Base-by-base conservation (phyloP, 2,113 vertebrate genomes). In the Pyrgilauda ruficollis region DNA sequence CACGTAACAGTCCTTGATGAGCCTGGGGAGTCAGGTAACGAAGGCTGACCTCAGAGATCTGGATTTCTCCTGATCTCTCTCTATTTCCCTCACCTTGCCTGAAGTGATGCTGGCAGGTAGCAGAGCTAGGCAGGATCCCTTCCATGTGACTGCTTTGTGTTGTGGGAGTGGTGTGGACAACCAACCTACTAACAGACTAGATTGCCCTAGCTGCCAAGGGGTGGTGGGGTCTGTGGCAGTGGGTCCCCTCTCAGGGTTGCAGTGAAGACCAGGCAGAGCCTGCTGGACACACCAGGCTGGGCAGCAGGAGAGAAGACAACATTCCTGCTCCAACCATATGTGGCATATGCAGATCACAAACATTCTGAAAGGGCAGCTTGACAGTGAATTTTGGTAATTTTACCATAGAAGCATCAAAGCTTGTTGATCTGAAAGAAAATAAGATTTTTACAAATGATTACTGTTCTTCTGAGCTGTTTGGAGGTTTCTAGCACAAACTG, bases 1-100 rank as follows among this genome's bases (percentile, higher is more conserved):
- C 39, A 55, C 0, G 0, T 52, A 2, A 2, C 1, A 2, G 37
- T 12, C 52, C 31, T 30, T 26, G 39, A 20, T 63, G 47, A 35
- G 31, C 72, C 44, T 35, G 9, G 30, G 23, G n/a, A 74, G 15
- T 43, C 19, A 20, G 17, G 13, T 58, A n/a, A 62, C 69, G 37
- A 69, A 61, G 49, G 24, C 31, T 82, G 66, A 49, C 5, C 23
- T 74, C 26, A 31, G 39, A 63, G 22, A 15, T 55, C n/a, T 79
- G 56, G 5, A 15, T 41, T 21, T 52, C 50, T 81, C 8, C 27
- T 33, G 6, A 2, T 89, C 59, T 64, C 44, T 66, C 68, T 80
- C 23, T 37, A 7, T 64, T 73, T 31, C 33, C 22, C 19, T 81
- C 64, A 44, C 37, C 20, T 58, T 81, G 17, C 28, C 53, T 49